phyloP scores from a whole-genome alignment of 2,113 vertebrate genomes.

The Tenrec ecaudatus region DNA sequence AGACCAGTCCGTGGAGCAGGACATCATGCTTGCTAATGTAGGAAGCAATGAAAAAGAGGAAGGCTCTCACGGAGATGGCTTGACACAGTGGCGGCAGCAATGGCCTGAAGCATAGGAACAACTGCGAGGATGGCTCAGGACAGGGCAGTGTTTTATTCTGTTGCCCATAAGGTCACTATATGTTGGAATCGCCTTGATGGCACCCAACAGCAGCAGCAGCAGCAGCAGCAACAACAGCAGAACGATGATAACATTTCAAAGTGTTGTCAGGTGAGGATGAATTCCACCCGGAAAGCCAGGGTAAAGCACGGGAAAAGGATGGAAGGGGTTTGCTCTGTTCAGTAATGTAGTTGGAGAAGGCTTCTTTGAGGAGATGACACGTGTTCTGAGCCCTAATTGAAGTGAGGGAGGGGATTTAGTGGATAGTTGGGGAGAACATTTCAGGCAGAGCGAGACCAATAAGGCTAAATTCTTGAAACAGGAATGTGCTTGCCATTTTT shows the following conservation, averaged over 20 bases:
- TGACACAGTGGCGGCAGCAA: too few species aligned
- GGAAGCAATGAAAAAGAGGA: too few species aligned
- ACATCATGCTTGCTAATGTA: too few species aligned
- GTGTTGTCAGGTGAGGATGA: neutral
- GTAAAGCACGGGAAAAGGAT: neutral
- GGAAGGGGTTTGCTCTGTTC: neutral
- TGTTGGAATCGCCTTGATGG: too few species aligned
- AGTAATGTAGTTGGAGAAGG: neutral
- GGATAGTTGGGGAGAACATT: neutral
- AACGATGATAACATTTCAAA: neutral
- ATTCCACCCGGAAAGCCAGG: neutral
- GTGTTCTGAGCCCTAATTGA: neutral
- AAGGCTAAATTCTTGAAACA: neutral
- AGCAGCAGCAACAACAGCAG: neutral
- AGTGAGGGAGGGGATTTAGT: fast-evolving
- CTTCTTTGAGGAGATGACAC: neutral
- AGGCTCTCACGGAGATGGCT: too few species aligned
- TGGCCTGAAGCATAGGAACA: too few species aligned
- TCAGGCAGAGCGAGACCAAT: neutral
- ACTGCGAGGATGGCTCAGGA: too few species aligned
- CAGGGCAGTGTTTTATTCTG: too few species aligned
- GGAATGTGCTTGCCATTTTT: neutral
- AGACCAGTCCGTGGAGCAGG: too few species aligned
- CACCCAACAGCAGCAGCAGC: too few species aligned
- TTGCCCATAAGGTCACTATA: too few species aligned